A percentile compares a stretch with the other conserved stretches of the same genome.
Evolutionary conservation across 2,888 invertebrate species (phyloP).

Genomic region (Glyphotaelius pellucidus): DNA sequence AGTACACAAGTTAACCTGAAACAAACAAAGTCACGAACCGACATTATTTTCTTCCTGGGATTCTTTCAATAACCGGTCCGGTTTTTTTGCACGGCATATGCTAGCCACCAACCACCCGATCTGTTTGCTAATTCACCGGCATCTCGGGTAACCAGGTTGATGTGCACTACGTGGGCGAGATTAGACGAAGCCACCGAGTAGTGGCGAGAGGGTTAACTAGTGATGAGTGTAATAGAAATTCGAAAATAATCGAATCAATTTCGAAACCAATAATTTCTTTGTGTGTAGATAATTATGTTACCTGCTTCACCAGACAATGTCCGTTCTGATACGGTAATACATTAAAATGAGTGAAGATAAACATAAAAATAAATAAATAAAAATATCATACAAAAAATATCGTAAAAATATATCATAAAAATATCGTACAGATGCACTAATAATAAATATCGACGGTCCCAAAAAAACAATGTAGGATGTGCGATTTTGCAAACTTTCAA

Average conservation of each 20-base stretch:
- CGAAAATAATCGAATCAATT: neutral
- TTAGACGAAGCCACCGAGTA: neutral
- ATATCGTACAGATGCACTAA: neutral
- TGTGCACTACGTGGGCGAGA: neutral
- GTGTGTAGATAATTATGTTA: neutral
- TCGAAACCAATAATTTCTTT: neutral
- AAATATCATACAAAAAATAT: neutral
- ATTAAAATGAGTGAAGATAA: neutral
- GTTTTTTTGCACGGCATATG: neutral
- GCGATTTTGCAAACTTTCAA: too few species aligned
- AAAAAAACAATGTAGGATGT: too few species aligned
- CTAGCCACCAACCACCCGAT: neutral
- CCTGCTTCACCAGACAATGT: neutral
- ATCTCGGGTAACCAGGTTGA: neutral
- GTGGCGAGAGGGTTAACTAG: conserved; percentile 2
- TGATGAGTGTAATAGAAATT: neutral
- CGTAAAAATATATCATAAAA: neutral
- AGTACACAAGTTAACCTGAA: neutral
- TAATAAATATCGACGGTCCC: too few species aligned
- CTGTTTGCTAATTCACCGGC: neutral
- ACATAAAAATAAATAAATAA: neutral
- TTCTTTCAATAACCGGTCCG: neutral
- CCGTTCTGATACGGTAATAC: neutral
- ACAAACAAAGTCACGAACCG: neutral
- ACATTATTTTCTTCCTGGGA: neutral